Conservation (phyloP, 2,797 vertebrate genomes). For the Apogon hyalosoma region DNA sequence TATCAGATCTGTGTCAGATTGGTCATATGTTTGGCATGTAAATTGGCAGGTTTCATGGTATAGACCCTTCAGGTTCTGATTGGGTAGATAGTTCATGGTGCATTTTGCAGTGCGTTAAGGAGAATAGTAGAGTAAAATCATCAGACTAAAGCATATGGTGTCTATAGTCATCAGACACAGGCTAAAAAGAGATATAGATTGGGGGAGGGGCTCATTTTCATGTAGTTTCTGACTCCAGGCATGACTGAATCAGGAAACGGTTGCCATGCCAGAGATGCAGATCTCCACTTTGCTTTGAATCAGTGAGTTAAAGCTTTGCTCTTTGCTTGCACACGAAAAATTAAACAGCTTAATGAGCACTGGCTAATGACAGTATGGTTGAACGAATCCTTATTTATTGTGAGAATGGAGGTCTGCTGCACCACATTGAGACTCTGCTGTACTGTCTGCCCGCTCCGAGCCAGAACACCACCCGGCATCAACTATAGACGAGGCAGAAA, state of each 20-base stretch:
- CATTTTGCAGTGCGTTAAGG: constrained; percentile 20
- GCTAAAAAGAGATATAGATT: constrained; percentile 34
- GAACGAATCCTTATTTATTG: constrained; percentile 54
- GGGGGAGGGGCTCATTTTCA: constrained; percentile 60
- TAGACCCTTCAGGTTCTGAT: constrained; percentile 3
- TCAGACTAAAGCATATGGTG: constrained; percentile 35
- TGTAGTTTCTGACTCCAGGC: constrained; percentile 64
- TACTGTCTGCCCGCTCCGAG: constrained; percentile 38
- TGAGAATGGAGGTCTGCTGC: constrained; percentile 42
- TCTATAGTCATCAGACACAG: constrained; percentile 43
- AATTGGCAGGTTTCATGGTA: constrained; percentile 1
- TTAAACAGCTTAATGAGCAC: constrained; percentile 70
- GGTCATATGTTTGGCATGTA: neutral
- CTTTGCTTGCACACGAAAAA: constrained; percentile 52
- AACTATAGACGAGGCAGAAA: constrained; percentile 49
- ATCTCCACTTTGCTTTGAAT: constrained; percentile 71
- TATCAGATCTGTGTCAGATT: constrained; percentile 9
- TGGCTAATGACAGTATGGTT: constrained; percentile 56
- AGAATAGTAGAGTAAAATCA: constrained; percentile 29
- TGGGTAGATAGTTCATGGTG: neutral
- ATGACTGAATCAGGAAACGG: constrained; percentile 43
- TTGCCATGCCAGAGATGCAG: constrained; percentile 52
- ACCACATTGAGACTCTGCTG: constrained; percentile 28
- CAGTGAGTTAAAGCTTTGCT: constrained; percentile 58
- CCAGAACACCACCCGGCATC: constrained; percentile 35